phyloP scores from a whole-genome alignment of 1,140 invertebrate species.

The Elymnias hypermnestra region DNA sequence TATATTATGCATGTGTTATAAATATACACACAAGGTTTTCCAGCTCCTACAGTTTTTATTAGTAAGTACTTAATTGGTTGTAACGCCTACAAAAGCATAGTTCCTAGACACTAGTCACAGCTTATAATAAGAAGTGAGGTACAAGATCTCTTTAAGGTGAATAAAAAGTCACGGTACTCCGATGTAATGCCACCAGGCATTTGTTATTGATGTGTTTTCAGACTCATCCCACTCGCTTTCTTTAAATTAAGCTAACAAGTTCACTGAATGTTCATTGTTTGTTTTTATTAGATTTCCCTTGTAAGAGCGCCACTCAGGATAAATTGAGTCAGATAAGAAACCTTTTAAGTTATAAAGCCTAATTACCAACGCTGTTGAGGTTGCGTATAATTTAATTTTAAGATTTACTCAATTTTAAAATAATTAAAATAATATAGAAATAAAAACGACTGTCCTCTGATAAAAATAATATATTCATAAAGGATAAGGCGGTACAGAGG shows the following conservation, averaged over 20 bases:
- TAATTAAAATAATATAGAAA: neutral
- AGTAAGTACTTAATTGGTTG: too few relatives aligned
- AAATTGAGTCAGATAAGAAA: constrained; percentile 22
- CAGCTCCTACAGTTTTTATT: too few relatives aligned
- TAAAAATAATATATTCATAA: too few relatives aligned
- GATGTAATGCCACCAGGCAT: neutral
- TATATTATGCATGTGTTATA: too few relatives aligned
- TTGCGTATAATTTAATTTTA: constrained; percentile 12
- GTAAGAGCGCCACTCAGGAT: constrained; percentile 12
- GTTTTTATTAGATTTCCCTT: constrained; percentile 4
- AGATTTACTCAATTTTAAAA: neutral
- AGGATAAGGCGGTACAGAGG: too few relatives aligned
- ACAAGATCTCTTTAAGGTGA: neutral
- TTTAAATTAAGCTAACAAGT: constrained; percentile 4
- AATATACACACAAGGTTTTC: too few relatives aligned
- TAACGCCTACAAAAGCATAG: too few relatives aligned
- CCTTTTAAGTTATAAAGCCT: constrained; percentile 22
- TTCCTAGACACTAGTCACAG: too few relatives aligned
- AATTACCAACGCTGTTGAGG: constrained; percentile 14
- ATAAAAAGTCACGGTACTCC: neutral
- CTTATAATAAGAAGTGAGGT: too few relatives aligned
- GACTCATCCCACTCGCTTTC: neutral
- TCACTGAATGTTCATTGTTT: constrained; percentile 5
- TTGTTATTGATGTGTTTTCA: too few relatives aligned
- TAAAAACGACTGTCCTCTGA: too few relatives aligned